Evolutionary conservation across 2,888 invertebrate species (phyloP), one percentile per base, ranked within the genome.

Genomic region (Agriopis aurantiaria): DNA sequence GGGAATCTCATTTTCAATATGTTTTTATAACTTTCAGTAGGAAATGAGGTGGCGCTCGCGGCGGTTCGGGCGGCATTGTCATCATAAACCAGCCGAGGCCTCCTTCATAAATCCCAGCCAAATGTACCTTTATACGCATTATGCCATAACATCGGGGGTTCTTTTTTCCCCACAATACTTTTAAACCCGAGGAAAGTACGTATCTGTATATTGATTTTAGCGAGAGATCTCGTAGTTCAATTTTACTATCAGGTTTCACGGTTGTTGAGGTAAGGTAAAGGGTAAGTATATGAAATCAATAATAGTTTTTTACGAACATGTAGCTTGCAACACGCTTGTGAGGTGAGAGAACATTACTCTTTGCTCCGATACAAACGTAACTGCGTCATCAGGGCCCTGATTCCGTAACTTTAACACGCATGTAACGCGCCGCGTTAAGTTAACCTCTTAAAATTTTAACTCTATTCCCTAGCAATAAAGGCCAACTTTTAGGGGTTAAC

Each of bases 1-100:
- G 89, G 85, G 92, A 90, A 93, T 93, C 93, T 93, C 92, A 92
- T 94, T 93, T 94, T 93, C 94, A 94, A 94, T 94, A 94, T 93
- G 94, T 93, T 93, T 94, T 94, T 93, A 94, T 94, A 93, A 93
- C 93, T 93, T 93, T 92, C 89, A 83, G 90, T 89, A 91, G 94
- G 93, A 94, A 93, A 94, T 94, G 92, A 93, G 93, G 92, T 91
- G 92, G 88, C 85, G 91, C 90, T 88, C 86, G 83, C 85, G 90
- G 91, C 91, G 87, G 82, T 86, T 82, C 84, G 83, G 84, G 81
- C 84, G 84, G 87, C 88, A 92, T 93, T 93, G 93, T 93, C 92
- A 90, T 93, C 93, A 91, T 93, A 94, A 94, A 93, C 92, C 93
- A 92, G 85, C 86, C 88, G 86, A 89, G 85, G 87, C 88, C 91